phyloP scores from a whole-genome alignment of 2,797 vertebrate genomes.

The Muscicapa comitata region DNA sequence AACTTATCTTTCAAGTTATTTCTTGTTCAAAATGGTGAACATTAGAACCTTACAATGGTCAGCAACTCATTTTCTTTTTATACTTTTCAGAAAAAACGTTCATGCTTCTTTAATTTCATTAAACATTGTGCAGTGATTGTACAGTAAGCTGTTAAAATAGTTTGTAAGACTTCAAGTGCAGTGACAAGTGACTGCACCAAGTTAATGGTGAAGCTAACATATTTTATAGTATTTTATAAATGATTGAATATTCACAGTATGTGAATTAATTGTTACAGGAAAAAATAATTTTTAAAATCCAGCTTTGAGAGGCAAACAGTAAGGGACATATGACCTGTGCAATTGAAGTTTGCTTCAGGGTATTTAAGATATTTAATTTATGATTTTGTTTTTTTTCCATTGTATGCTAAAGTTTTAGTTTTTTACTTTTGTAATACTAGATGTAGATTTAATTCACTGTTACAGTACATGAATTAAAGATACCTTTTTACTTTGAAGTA shows the following conservation, averaged over 20 bases:
- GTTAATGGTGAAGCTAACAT: not conserved
- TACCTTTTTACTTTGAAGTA: constrained; percentile 71
- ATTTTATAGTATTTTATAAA: not conserved
- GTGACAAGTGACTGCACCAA: not conserved
- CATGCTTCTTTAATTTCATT: not conserved
- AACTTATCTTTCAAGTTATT: not conserved
- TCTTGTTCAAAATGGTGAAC: not conserved
- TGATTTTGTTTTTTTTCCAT: not conserved
- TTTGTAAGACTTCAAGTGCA: not conserved
- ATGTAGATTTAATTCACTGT: constrained; percentile 41
- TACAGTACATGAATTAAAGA: constrained; percentile 65
- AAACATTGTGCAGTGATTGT: not conserved
- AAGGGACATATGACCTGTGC: not conserved
- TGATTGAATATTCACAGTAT: not conserved
- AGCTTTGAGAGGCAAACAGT: not conserved
- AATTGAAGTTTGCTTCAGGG: not conserved
- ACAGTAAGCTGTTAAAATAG: not conserved
- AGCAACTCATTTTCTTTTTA: not conserved
- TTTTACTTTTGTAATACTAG: constrained; percentile 39
- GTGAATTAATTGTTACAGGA: not conserved
- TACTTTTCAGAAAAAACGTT: not conserved
- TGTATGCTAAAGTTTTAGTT: constrained; percentile 36
- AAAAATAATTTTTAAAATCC: not conserved
- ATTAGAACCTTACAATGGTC: not conserved
- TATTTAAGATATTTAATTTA: not conserved